Conservation (phyloP, 2,797 vertebrate genomes). For the Glyptemys insculpta region DNA sequence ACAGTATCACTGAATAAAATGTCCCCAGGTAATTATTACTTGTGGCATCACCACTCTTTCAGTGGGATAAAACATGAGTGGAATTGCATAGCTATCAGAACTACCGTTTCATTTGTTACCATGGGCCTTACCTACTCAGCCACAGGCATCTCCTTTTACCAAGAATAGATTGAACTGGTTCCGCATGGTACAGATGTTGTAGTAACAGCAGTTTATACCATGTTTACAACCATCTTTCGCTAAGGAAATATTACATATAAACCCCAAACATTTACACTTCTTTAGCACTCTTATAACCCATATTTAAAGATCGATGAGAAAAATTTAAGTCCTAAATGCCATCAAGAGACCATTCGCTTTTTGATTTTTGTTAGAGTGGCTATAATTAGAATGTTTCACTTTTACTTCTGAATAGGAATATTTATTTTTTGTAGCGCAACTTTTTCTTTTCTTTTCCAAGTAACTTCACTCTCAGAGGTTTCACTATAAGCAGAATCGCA, state of each 20-base stretch:
- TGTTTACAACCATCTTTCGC: background rate
- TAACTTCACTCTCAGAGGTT: background rate
- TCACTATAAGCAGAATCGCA: background rate
- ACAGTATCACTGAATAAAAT: background rate
- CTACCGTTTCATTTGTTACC: background rate
- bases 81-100: background rate
- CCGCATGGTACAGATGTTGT: background rate
- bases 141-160: background rate
- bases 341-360: background rate
- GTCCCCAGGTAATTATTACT: background rate
- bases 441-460: rapidly evolving
- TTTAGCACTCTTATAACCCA: background rate
- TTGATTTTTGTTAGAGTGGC: background rate
- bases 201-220: background rate
- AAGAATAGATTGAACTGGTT: background rate
- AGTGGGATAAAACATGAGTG: background rate
- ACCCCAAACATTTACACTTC: background rate
- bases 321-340: background rate
- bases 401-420: background rate
- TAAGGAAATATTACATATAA: background rate
- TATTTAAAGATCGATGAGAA: background rate
- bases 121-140: background rate
- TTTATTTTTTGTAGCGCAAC: background rate
- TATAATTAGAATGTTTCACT: background rate
- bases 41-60: background rate